Evolutionary conservation across 2,113 vertebrate genomes (phyloP).

Genomic region (Cyprinus carpio): DNA sequence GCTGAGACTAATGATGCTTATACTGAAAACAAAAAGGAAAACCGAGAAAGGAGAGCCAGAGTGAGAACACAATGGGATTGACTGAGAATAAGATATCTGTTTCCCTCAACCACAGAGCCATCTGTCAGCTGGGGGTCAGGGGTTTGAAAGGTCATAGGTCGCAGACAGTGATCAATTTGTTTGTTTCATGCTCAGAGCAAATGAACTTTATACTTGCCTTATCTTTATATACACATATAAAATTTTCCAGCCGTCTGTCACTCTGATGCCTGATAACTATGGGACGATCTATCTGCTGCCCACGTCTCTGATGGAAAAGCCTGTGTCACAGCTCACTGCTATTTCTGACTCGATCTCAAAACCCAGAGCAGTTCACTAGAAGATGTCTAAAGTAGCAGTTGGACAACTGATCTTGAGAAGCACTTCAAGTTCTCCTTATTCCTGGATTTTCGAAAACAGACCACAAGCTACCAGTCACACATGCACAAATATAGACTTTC

Average conservation of each 20-base stretch:
- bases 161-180: constrained; percentile 71
- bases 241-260: not conserved
- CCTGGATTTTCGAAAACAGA: not conserved
- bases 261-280: not conserved
- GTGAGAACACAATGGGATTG: constrained; percentile 30
- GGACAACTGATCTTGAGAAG: not conserved
- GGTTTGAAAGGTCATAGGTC: constrained; percentile 63
- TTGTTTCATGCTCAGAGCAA: not conserved
- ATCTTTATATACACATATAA: constrained; percentile 1
- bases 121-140: constrained; percentile 60
- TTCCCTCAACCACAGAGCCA: constrained; percentile 57
- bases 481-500: constrained; percentile 9
- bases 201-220: not conserved
- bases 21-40: not conserved
- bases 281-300: not conserved
- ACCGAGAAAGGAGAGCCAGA: not conserved
- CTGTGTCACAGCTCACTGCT: constrained; percentile 9
- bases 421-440: not conserved
- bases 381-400: not conserved
- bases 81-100: constrained; percentile 46
- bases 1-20: not conserved
- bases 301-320: constrained; percentile 32
- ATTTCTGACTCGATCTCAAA: not conserved
- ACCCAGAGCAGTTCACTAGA: not conserved
- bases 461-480: not conserved